Base-by-base conservation (phyloP, 2,888 invertebrate species). In the Yponomeuta malinellus region DNA sequence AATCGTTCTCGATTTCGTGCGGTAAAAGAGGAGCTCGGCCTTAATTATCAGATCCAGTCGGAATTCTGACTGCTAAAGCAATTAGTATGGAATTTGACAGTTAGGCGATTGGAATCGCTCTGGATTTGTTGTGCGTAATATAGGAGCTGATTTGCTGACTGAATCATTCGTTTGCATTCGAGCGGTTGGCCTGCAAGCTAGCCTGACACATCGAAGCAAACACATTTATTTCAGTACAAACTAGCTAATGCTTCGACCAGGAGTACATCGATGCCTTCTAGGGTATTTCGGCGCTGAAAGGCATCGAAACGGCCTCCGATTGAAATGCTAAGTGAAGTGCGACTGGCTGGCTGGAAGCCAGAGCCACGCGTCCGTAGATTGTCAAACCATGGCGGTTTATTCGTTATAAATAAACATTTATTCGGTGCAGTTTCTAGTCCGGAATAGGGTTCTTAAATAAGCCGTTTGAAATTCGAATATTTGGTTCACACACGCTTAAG, bases 261-360 rank as follows among this genome's bases (percentile, higher is more conserved):
- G 52, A 59, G 12, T 15, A 12, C 15, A 15, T 15, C 52, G 4
- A 59, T 59, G 52, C 52, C 52, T 59, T 59, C 15, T 59, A 12
- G 52, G 52, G 52, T 59, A 59, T 59, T 59, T 15, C 52, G 52
- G 15, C 52, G 52, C 52, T 59, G 52, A 59, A 59, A 59, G 52
- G 52, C 52, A 59, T 59, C 15, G 52, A 15, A 59, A 59, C 5
- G 15, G 52, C 52, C 15, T 15, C 15, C 52, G 15, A 59, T 59
- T 59, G 52, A 59, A 59, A 59, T 59, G 52, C 52, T 59, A 59
- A 59, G 52, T 59, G 52, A 59, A 59, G 52, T 59, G 52, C 52
- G 52, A 59, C 52, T 59, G 6, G 52, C 52, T 59, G 52, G 52
- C 52, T 15, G 4, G 52, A 15, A 59, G 52, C 52, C 52, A 59